Evolutionary conservation across 2,888 invertebrate genomes (phyloP).

Genomic region (Bombylius discolor): DNA sequence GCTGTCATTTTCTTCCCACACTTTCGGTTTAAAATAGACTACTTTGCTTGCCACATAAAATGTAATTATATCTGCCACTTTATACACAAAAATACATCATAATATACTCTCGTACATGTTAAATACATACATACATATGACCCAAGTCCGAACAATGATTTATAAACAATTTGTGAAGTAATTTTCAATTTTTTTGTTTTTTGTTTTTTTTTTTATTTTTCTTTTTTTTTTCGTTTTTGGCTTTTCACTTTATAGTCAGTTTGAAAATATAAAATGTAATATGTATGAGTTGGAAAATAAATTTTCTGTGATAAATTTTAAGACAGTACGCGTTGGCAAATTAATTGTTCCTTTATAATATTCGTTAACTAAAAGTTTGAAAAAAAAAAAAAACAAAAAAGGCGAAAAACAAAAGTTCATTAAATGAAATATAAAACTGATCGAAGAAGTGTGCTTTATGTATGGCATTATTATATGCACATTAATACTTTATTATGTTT

Average conservation of each 20-base stretch:
- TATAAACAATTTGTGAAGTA: conserved; percentile 9
- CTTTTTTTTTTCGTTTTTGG: conserved; percentile 1
- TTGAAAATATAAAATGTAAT: neutral
- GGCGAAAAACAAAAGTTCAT: too few species aligned
- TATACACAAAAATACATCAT: too few species aligned
- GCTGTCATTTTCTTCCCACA: conserved; percentile 5
- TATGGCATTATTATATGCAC: too few species aligned
- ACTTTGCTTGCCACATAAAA: neutral
- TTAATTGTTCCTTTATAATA: neutral
- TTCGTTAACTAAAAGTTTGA: too few species aligned
- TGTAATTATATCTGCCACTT: too few species aligned
- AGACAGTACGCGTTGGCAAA: conserved; percentile 8
- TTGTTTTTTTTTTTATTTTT: neutral
- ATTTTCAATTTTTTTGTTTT: conserved; percentile 1
- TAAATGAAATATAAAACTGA: too few species aligned
- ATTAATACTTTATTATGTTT: too few species aligned
- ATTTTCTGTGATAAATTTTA: conserved; percentile 4
- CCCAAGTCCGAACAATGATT: conserved; percentile 5
- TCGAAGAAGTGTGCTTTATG: too few species aligned
- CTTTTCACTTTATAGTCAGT: conserved; percentile 3
- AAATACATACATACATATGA: too few species aligned
- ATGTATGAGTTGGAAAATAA: neutral
- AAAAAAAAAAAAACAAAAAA: too few species aligned
- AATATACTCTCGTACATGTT: too few species aligned
- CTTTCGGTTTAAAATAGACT: conserved; percentile 5